Evolutionary conservation across 2,113 vertebrate genomes (phyloP), one percentile per base, ranked within the genome.

Genomic region (Hippolais icterina): DNA sequence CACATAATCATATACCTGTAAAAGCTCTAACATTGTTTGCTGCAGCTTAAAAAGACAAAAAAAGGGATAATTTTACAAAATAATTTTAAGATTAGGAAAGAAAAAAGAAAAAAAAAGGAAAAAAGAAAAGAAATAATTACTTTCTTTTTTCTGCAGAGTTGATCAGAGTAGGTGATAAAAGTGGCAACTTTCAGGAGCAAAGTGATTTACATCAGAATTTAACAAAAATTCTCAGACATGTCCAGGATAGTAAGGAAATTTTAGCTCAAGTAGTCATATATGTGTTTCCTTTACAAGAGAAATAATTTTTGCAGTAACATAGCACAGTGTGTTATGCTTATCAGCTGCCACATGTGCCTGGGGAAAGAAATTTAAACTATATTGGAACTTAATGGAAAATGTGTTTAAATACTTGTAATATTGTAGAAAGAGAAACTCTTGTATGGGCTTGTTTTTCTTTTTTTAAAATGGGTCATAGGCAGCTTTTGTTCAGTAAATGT

Each of bases 261-360:
- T 22, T 59, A 59, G 13, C 2, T 33, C 29, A 60, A 65, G 11
- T 53, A 64, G 41, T 60, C 0, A 0, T 41, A 8, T 23, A 4
- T 31, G 4, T 66, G 17, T 53, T 92, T 65, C 9, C 44, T 24
- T 24, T 68, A 69, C 29, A n/a, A 56, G 23, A 89, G 2, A 64
- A 68, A 13, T 33, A 19, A 13, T 52, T 35, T 72, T 72, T 84
- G 23, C 17, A 49, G 8, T 33, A 72, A 31, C 31, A 39, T 27
- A 84, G 13, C 19, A 39, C 10, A 41, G 22, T n/a, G 25, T 35
- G 4, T 46, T 59, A 33, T 35, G 56, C 4, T 75, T 35, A 35
- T 88, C 47, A 49, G n/a, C 37, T 90, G 28, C 28, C 24, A n/a
- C 13, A 53, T 22, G 7, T 2, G 15, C 22, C 16, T 49, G 4